These are phyloP conservation scores for Boulengeromyrus knoepffleri DNA, from an alignment of 2,113 vertebrate species.

Conservation along the genomic window DNA sequence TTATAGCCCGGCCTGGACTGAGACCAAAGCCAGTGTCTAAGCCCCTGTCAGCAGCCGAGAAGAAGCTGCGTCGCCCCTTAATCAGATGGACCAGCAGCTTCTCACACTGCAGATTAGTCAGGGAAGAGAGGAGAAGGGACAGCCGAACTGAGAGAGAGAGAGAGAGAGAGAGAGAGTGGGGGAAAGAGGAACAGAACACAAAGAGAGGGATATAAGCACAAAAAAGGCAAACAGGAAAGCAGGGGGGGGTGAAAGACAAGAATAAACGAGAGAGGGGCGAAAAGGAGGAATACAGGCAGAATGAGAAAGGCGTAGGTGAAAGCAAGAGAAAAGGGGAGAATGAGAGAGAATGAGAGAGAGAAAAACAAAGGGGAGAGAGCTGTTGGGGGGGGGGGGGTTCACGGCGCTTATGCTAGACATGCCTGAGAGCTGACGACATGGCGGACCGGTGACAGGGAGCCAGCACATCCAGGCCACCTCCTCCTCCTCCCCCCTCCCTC, in stretches of 20 bases:
- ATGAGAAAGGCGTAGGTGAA: neutral
- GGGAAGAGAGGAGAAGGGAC: neutral
- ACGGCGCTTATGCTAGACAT: neutral
- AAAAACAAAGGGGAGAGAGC: neutral
- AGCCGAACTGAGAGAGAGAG: neutral
- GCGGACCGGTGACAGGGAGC: neutral
- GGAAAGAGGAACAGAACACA: neutral
- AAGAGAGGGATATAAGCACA: neutral
- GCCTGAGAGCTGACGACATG: slow-evolving; percentile 10
- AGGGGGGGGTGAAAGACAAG: neutral
- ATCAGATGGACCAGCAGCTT: neutral
- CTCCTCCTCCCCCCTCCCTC: neutral
- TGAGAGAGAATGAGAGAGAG: neutral
- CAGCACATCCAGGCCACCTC: neutral
- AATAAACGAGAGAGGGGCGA: neutral
- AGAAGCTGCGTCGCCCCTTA: neutral
- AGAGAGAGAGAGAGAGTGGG: neutral
- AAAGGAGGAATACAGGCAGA: neutral
- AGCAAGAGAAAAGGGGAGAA: neutral
- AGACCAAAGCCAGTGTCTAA: neutral
- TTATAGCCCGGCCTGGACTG: neutral
- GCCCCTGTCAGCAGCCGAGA: neutral
- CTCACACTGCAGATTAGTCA: neutral
- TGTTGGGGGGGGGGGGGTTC: neutral
- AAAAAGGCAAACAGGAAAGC: neutral